Evolutionary conservation across 2,113 vertebrate genomes (phyloP).

Genomic region (Carassius carassius): DNA sequence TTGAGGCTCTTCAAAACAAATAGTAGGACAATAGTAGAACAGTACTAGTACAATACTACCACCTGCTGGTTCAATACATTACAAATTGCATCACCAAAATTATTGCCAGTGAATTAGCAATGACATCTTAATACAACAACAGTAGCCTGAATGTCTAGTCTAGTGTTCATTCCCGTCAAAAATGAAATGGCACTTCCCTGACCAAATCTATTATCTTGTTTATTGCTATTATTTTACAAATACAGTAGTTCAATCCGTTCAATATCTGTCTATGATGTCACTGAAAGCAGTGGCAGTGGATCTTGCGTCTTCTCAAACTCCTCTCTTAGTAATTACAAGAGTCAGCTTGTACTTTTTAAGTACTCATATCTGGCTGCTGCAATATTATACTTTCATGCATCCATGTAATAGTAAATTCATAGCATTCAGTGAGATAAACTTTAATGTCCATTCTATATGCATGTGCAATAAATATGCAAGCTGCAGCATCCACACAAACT

Average conservation of each 20-base stretch:
- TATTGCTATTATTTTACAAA: no score
- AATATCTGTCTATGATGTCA: no score
- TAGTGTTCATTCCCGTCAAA: no score
- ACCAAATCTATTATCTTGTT: no score
- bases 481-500: background rate
- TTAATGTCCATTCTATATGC: constrained; percentile 33
- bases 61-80: background rate
- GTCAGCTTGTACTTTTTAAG: background rate
- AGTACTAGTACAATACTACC: background rate
- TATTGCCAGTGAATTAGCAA: background rate
- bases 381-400: constrained; percentile 11
- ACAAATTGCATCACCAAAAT: background rate
- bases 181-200: no score
- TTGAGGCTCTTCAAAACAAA: no score
- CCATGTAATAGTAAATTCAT: constrained; percentile 12
- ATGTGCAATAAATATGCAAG: constrained; percentile 27
- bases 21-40: no score
- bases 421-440: constrained; percentile 10
- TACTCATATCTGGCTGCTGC: background rate
- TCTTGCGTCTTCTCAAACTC: background rate
- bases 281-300: no score
- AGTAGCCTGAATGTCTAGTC: no score
- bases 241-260: no score
- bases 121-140: background rate
- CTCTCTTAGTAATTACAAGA: background rate